Base-by-base conservation (phyloP, 30 jellyfish, hydroid and myxozoan species). In the Chrysaora quinquecirrha region DNA sequence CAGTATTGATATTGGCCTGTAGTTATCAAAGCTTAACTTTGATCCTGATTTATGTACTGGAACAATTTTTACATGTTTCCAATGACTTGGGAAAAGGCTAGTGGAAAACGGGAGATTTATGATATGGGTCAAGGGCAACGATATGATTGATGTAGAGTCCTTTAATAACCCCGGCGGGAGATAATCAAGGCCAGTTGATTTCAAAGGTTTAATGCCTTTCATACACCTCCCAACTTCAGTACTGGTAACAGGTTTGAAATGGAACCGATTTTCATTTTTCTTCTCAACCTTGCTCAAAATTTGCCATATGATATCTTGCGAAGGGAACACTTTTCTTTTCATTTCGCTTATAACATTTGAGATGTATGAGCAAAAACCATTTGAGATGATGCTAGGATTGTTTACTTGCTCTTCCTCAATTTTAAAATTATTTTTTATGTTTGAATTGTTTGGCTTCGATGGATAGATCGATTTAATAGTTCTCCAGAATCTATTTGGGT, bases 1-100 rank as follows among this genome's bases (percentile, higher is more conserved):
- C 50, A 76, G 91, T 32, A 76, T 35, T 67, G 93, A 87, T 56
- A 87, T 77, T 77, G 96, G 96, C 75, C 96, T 67, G 49, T 87
- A 87, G 83, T 77, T 87, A 71, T 56, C 89, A 29, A 68, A 64
- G 83, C 81, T 69, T 50, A 88, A 25, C 35, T 64, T 65, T 25
- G 80, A 33, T 22, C 96, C 96, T 43, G 85, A 70, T 75, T 78
- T 78, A 71, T 83, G 88, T 66, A 83, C 80, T 72, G 94, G 94
- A 30, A 83, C 94, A 23, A 83, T 83, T 63, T 74, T 83, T 71
- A 79, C 89, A 71, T 38, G 50, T 61, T 83, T 58, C 86, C 83
- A 83, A 29, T 72, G 74, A 31, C 62, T 49, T 20, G 93, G 93
- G 23, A 83, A 49, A 58, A 64, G 67, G 70, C 94, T 89, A 72